phyloP scores from a whole-genome alignment of 2,888 invertebrate species.

The Listrodromus nycthemerus region DNA sequence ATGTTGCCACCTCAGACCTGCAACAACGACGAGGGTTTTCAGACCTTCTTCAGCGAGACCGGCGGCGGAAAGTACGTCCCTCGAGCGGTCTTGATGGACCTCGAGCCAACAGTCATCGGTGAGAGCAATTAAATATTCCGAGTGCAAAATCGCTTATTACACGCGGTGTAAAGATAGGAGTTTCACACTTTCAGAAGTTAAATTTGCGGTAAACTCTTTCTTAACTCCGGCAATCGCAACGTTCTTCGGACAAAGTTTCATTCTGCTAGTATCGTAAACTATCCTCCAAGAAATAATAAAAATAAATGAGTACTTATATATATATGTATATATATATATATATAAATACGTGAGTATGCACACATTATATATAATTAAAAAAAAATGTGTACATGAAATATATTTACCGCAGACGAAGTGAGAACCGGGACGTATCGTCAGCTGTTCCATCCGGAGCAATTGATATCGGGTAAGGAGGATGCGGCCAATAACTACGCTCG shows the following conservation, averaged over 20 bases:
- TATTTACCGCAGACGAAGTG: slow-evolving; percentile 83
- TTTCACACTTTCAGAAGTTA: no score
- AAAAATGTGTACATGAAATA: neutral
- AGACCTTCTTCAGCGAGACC: slow-evolving; percentile 93
- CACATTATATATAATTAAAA: neutral
- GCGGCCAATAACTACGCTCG: slow-evolving; percentile 90
- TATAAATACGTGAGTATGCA: neutral
- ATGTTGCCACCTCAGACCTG: slow-evolving; percentile 85
- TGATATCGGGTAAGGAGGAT: slow-evolving; percentile 90
- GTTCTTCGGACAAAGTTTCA: no score
- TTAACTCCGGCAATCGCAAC: no score
- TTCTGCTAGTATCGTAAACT: no score
- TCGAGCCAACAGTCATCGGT: slow-evolving; percentile 95
- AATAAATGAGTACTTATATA: no score
- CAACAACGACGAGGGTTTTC: slow-evolving; percentile 86
- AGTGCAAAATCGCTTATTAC: no score
- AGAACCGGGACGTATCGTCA: slow-evolving; percentile 87
- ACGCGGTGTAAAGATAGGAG: no score
- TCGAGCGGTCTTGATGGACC: slow-evolving; percentile 93
- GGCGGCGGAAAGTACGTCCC: slow-evolving; percentile 95
- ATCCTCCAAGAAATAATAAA: neutral
- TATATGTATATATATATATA: neutral
- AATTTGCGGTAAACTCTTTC: no score
- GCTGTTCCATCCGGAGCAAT: slow-evolving; percentile 89
- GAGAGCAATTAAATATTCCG: slow-evolving; percentile 27